These are phyloP conservation scores for Solea solea DNA, from an alignment of 2,113 vertebrate genomes.

Conservation along the genomic window DNA sequence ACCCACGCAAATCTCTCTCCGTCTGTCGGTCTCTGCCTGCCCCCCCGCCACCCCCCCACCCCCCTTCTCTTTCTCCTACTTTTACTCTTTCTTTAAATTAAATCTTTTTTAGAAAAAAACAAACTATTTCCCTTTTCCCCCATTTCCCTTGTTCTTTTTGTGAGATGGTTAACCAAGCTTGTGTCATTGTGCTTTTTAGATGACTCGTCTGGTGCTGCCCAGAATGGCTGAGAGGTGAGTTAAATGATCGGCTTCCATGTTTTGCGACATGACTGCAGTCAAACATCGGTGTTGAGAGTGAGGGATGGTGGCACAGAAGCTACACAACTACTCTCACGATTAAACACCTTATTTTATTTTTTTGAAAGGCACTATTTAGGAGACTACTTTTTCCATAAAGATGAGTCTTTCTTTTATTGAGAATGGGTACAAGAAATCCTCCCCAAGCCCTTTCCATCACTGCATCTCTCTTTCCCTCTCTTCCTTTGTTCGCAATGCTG, in stretches of 20 bases:
- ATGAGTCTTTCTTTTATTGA: slow-evolving; percentile 2
- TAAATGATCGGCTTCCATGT: slow-evolving; percentile 39
- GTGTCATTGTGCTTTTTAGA: slow-evolving; percentile 76
- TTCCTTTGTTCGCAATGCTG: slow-evolving; percentile 74
- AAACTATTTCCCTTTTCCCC: background rate
- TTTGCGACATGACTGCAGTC: slow-evolving; percentile 61
- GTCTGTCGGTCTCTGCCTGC: slow-evolving; percentile 9
- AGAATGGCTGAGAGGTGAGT: slow-evolving; percentile 95
- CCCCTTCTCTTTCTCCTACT: slow-evolving; percentile 28
- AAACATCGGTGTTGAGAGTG: slow-evolving; percentile 14
- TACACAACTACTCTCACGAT: background rate
- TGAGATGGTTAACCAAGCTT: slow-evolving; percentile 3
- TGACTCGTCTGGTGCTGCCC: slow-evolving; percentile 95
- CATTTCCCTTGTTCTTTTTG: background rate
- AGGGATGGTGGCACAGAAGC: slow-evolving; percentile 1
- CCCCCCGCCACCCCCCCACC: slow-evolving; percentile 63
- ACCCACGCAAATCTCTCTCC: slow-evolving; percentile 73
- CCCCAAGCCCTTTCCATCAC: slow-evolving; percentile 48
- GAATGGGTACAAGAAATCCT: slow-evolving; percentile 42
- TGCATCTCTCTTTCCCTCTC: slow-evolving; percentile 60
- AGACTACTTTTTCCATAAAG: slow-evolving; percentile 8
- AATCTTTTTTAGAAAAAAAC: background rate
- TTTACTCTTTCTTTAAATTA: slow-evolving; percentile 14
- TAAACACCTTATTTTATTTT: background rate
- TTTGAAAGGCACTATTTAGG: background rate